A percentile compares a stretch with the other conserved stretches of the same genome.
phyloP scores from a whole-genome alignment of 1,140 invertebrate species.

The Drosophila sechellia region DNA sequence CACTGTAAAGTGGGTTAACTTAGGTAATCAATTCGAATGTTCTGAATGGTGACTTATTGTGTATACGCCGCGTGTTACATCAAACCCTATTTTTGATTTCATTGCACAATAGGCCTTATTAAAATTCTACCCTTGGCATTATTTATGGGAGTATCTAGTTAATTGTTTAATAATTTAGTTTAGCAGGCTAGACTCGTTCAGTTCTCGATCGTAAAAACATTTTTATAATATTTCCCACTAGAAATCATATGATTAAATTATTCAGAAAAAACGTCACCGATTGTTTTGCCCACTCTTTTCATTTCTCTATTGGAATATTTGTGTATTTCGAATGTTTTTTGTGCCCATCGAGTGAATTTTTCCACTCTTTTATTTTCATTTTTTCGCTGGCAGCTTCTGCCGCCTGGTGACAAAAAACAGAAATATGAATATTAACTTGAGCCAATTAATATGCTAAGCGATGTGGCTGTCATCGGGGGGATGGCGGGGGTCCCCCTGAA shows the following conservation, averaged over 20 bases:
- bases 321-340: slow-evolving; percentile 23
- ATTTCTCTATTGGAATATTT: slow-evolving; percentile 14
- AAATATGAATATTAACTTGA: slow-evolving; percentile 73
- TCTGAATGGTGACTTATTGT: not conserved
- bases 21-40: slow-evolving; percentile 4
- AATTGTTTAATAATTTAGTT: not conserved
- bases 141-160: not conserved
- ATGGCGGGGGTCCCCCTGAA: not conserved
- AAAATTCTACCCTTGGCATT: not conserved
- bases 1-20: slow-evolving; percentile 7
- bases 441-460: slow-evolving; percentile 82
- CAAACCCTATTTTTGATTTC: not conserved
- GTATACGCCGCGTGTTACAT: slow-evolving; percentile 8
- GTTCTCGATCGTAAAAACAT: not conserved
- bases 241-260: slow-evolving; percentile 33
- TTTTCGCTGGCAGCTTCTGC: not conserved
- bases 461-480: slow-evolving; percentile 53
- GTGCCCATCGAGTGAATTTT: slow-evolving; percentile 19
- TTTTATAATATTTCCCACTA: not conserved
- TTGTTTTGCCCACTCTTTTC: slow-evolving; percentile 25
- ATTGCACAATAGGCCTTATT: not conserved
- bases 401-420: slow-evolving; percentile 56
- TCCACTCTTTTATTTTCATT: slow-evolving; percentile 18
- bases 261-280: slow-evolving; percentile 21
- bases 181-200: not conserved